Conservation (phyloP, 2,797 vertebrate genomes). For the Cossypha dichroa region DNA sequence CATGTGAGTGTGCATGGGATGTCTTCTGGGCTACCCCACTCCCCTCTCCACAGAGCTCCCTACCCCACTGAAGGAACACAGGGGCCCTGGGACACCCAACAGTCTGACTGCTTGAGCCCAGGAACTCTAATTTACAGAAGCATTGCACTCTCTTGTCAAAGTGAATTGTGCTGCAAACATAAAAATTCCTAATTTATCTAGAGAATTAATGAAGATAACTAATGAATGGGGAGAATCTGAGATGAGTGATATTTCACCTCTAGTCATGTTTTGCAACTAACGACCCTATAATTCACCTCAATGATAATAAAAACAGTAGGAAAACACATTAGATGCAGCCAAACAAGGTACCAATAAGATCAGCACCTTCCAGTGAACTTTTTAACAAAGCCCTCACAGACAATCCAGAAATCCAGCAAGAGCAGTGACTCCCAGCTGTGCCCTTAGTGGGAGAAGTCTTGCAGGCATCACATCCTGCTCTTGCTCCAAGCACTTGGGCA, state of each 20-base stretch:
- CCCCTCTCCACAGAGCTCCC: background rate
- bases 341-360: background rate
- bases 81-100: background rate
- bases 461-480: background rate
- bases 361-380: background rate
- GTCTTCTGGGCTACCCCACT: background rate
- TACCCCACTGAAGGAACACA: background rate
- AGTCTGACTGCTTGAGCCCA: background rate
- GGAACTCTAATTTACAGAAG: background rate
- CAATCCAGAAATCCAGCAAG: background rate
- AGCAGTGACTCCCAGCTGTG: background rate
- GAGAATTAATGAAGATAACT: background rate
- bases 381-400: background rate
- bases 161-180: background rate
- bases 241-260: background rate
- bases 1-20: background rate
- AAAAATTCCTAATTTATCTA: background rate
- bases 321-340: background rate
- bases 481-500: background rate
- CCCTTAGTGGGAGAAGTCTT: background rate
- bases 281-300: background rate
- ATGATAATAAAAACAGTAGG: background rate
- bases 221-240: background rate
- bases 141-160: background rate
- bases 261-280: rapidly evolving